Conservation (phyloP, 2,113 vertebrate species). For the Mormyrus iriodes region DNA sequence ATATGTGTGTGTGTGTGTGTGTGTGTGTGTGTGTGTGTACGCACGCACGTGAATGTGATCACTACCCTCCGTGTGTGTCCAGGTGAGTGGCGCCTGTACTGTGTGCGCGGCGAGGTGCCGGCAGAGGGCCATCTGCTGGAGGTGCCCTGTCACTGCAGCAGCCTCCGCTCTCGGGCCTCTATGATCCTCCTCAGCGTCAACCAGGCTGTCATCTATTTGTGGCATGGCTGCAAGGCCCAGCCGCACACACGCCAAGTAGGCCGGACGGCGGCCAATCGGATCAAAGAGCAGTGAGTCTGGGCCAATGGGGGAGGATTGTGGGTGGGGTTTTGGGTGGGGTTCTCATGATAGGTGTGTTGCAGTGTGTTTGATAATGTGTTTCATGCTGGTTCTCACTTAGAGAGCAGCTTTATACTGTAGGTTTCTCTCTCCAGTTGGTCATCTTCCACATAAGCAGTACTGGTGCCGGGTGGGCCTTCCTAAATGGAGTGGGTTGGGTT, state of each 20-base stretch:
- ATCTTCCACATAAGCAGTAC: background rate
- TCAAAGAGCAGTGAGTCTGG: constrained; percentile 88
- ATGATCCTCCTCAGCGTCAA: constrained; percentile 90
- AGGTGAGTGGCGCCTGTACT: constrained; percentile 97
- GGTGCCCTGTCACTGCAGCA: constrained; percentile 93
- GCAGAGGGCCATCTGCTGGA: constrained; percentile 90
- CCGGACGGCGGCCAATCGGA: constrained; percentile 76
- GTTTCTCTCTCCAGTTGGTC: background rate
- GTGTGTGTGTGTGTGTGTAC: background rate
- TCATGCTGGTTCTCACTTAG: background rate
- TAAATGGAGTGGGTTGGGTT: background rate
- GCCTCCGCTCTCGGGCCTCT: constrained; percentile 86
- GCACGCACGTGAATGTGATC: background rate
- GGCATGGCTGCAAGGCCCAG: constrained; percentile 96
- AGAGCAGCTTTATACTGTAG: background rate
- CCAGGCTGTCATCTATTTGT: constrained; percentile 89
- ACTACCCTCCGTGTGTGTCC: constrained; percentile 18
- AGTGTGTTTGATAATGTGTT: background rate
- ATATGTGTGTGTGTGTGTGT: background rate
- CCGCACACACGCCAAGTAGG: constrained; percentile 81
- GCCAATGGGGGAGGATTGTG: background rate
- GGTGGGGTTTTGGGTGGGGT: background rate
- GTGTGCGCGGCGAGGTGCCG: constrained; percentile 84
- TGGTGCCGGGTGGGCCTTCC: background rate
- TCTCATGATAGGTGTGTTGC: background rate